A percentile compares a stretch with the other conserved stretches of the same genome.
These are phyloP conservation scores for Episyrphus balteatus DNA, from an alignment of 1,140 invertebrate genomes.

Conservation along the genomic window DNA sequence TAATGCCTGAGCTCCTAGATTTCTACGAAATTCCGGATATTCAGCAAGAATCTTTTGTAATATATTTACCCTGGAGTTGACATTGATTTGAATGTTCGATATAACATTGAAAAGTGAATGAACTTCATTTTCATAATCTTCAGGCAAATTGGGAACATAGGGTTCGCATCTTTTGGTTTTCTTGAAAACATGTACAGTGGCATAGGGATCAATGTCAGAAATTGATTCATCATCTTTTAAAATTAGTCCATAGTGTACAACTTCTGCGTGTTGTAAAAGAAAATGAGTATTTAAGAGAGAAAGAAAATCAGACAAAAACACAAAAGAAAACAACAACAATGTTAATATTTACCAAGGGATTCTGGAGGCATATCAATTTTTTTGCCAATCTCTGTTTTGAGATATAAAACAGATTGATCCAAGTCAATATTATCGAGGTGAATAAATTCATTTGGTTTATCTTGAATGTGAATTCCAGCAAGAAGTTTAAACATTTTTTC, in stretches of 20 bases:
- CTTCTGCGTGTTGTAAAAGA: constrained; percentile 10
- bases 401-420: constrained; percentile 19
- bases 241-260: constrained; percentile 22
- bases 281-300: too few relatives aligned
- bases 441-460: constrained; percentile 26
- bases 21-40: constrained; percentile 33
- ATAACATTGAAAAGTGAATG: constrained; percentile 29
- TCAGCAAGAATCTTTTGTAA: constrained; percentile 29
- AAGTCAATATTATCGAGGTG: constrained; percentile 26
- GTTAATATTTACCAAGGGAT: constrained; percentile 17
- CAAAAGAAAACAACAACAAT: too few relatives aligned
- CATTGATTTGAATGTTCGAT: constrained; percentile 30
- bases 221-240: constrained; percentile 17
- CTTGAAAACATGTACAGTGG: constrained; percentile 25
- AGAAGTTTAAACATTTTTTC: constrained; percentile 18
- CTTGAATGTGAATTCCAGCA: constrained; percentile 22
- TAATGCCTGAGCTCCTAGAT: constrained; percentile 30
- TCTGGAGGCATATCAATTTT: constrained; percentile 23
- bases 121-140: constrained; percentile 19
- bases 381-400: constrained; percentile 20
- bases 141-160: constrained; percentile 17
- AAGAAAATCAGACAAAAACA: too few relatives aligned
- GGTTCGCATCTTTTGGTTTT: constrained; percentile 23
- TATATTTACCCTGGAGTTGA: constrained; percentile 28
- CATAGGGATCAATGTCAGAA: constrained; percentile 17